Evolutionary conservation across 2,888 invertebrate species (phyloP), one percentile per base, ranked within the genome.

Genomic region (Anthophora plumipes): DNA sequence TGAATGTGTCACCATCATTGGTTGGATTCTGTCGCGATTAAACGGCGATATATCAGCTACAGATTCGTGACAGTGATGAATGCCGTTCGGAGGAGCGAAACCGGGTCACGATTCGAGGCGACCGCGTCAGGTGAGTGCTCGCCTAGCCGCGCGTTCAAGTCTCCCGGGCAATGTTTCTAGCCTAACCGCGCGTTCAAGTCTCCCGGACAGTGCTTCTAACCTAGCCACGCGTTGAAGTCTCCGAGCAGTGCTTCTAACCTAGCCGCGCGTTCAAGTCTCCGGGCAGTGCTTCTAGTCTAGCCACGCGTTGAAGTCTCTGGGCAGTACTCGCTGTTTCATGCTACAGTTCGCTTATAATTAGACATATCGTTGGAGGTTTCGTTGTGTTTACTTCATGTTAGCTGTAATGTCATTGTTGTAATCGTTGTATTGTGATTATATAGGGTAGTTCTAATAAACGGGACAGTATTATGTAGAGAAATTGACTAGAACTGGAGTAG

Each of bases 41-140:
- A 86, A 86, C 81, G 80, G 59, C 86, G 78, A 86, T 86, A 81
- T 83, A 86, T 85, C 85, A 82, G 77, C 81, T 41, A 69, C 66
- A 43, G 72, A 64, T 71, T 79, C 72, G 39, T 61, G 85, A 84
- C 84, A 84, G 73, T 87, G 87, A 87, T 64, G 68, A 80, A 87
- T 79, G 80, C 37, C 60, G 55, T 39, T 41, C 31, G 63, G 67
- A 55, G 57, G 63, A 66, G 22, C 67, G 77, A 74, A 85, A 85
- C 77, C 80, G 70, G 77, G 78, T 77, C 77, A 74, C 63, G 61
- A 78, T 71, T 74, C 77, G 67, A 68, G 54, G 50, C 37, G 48
- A 52, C 55, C 31, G 50, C 50, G 59, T 46, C 69, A 43, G 64
- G 54, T 59, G 31, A 46, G 39, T 39, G n/a, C 74, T 66, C 60